Percentiles rank a stretch among this genome's conserved stretches.
Conservation (phyloP, 1,140 invertebrate genomes). For the Centruroides sculpturatus region DNA sequence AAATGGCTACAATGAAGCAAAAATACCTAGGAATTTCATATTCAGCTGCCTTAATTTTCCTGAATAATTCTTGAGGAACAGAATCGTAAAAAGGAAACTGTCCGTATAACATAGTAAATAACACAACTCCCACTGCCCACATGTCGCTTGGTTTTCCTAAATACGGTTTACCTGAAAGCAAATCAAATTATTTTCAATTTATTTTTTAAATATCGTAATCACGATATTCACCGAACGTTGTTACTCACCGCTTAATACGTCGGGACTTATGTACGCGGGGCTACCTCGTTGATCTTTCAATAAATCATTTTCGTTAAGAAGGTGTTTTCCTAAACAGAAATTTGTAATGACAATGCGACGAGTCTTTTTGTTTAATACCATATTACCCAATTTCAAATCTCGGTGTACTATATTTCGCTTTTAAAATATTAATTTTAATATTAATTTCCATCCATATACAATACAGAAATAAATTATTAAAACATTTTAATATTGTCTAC, state of each 20-base stretch:
- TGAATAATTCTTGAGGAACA: conserved; percentile 58
- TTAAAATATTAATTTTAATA: too few relatives aligned
- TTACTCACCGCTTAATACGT: conserved; percentile 49
- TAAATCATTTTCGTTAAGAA: conserved; percentile 54
- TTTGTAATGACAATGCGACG: conserved; percentile 58
- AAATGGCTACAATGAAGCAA: too few relatives aligned
- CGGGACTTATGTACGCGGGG: conserved; percentile 70
- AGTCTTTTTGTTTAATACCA: conserved; percentile 55
- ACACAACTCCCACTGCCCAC: conserved; percentile 69
- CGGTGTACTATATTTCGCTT: conserved; percentile 66
- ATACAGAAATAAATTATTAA: too few relatives aligned
- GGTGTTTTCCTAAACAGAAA: conserved; percentile 65
- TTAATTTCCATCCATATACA: too few relatives aligned
- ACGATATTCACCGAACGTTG: neutral
- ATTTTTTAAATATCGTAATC: too few relatives aligned
- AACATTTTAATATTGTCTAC: too few relatives aligned
- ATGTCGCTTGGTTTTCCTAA: conserved; percentile 61
- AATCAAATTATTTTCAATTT: neutral
- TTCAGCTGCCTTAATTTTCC: conserved; percentile 54
- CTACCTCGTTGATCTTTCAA: conserved; percentile 66
- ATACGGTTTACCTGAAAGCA: conserved; percentile 34
- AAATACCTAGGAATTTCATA: conserved; percentile 46
- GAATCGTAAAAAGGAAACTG: conserved; percentile 74
- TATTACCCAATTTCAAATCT: conserved; percentile 65
- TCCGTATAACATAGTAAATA: conserved; percentile 75